Base-by-base conservation (phyloP, 2,797 vertebrate species). In the Borostomias antarcticus region DNA sequence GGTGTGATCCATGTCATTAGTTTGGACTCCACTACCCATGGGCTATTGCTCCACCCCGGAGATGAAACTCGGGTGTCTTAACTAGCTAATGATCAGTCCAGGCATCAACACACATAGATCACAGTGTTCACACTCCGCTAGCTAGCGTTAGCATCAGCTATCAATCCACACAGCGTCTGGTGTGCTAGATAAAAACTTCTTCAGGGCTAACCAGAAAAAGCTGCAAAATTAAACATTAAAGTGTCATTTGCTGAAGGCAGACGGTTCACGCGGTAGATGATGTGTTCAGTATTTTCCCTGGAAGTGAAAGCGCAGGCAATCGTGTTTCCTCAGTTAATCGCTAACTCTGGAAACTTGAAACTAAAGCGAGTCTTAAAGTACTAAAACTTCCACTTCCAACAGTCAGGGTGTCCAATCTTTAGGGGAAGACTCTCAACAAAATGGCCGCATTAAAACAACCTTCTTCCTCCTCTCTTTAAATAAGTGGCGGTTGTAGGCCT, bases 1-100 rank as follows among this genome's bases (percentile, higher is more conserved):
- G 54, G 66, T 67, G 50, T 29, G 65, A 77, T 75, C 33, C 70
- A 66, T 62, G 33, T 58, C 68, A 68, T 64, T 66, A 75, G 69
- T 58, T 51, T 33, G 25, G 19, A 19, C 58, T 25, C 66, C 78
- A 82, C 80, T 82, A 82, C 66, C 70, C 59, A 75, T 47, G 81
- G 69, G 75, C 77, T 69, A 75, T 23, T 33, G 66, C 33, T n/a
- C 57, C 61, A 43, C 45, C 61, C 37, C 13, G 58, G 53, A 59
- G 58, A 63, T 71, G 51, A 62, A 72, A 64, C 37, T 8, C 11
- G 37, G 33, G 62, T 47, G 59, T 69, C 60, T n/a, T 78, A 76
- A 81, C 79, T 76, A 62, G 62, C 66, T 76, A 75, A 68, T 76
- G 74, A 76, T 62, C 73, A 62, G 62, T 29, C 33, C 57, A 59